Evolutionary conservation across 2,888 invertebrate genomes (phyloP).

Genomic region (Quadroppia sp.): DNA sequence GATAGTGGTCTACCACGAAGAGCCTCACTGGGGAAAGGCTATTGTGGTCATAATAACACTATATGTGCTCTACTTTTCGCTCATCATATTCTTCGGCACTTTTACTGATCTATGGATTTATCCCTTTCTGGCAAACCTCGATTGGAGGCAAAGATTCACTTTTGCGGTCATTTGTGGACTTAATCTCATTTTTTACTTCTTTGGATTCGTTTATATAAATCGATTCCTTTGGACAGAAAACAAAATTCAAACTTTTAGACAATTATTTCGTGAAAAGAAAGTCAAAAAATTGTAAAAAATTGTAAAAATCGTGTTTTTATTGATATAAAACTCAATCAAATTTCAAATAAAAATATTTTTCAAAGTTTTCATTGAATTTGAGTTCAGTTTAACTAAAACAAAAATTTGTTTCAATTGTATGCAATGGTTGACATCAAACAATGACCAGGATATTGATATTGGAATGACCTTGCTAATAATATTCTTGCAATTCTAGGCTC

Average conservation of each 20-base stretch:
- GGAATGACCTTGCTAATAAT: too few species aligned
- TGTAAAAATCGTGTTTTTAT: too few species aligned
- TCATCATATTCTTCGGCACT: not conserved
- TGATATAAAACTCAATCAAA: too few species aligned
- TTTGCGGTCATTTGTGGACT: not conserved
- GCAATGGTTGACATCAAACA: too few species aligned
- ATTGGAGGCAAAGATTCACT: not conserved
- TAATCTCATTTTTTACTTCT: not conserved
- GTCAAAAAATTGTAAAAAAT: not conserved
- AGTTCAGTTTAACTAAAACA: too few species aligned
- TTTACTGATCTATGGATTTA: constrained; percentile 21
- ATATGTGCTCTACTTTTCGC: not conserved
- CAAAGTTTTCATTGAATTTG: too few species aligned
- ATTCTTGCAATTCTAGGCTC: too few species aligned
- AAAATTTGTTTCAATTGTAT: too few species aligned
- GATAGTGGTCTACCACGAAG: not conserved
- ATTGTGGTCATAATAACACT: not conserved
- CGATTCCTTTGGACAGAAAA: not conserved
- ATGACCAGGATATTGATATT: too few species aligned
- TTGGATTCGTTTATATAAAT: not conserved
- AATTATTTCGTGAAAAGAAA: not conserved
- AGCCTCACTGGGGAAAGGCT: not conserved
- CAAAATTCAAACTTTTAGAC: not conserved
- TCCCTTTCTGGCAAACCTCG: not conserved
- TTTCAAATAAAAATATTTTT: too few species aligned